phyloP scores from a whole-genome alignment of 2,888 invertebrate species.

The Azorinus chamasolen region DNA sequence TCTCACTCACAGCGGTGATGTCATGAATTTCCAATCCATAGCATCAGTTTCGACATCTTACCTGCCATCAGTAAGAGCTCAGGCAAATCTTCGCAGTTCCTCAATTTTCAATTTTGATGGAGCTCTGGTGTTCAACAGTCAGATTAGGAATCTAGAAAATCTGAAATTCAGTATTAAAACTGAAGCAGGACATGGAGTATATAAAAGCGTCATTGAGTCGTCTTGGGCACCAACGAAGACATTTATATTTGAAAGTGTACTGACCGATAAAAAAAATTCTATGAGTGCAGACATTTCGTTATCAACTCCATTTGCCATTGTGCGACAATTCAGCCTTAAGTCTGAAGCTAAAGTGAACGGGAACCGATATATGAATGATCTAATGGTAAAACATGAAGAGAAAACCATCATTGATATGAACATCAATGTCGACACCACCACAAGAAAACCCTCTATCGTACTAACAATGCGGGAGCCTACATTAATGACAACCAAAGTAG shows the following conservation, averaged over 20 bases:
- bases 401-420: slow-evolving; percentile 26
- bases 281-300: slow-evolving; percentile 24
- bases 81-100: slow-evolving; percentile 24
- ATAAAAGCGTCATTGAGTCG: slow-evolving; percentile 29
- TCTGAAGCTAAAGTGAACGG: slow-evolving; percentile 16
- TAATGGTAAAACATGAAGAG: slow-evolving; percentile 26
- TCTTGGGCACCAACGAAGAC: slow-evolving; percentile 37
- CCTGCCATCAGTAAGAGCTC: slow-evolving; percentile 19
- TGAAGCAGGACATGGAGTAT: slow-evolving; percentile 12
- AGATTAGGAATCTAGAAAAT: slow-evolving; percentile 49
- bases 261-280: slow-evolving; percentile 10
- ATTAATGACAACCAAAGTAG: not conserved
- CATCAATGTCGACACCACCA: slow-evolving; percentile 7
- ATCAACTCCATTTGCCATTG: slow-evolving; percentile 33
- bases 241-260: slow-evolving; percentile 20
- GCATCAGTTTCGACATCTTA: slow-evolving; percentile 24
- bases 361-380: slow-evolving; percentile 9
- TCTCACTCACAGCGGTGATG: slow-evolving; percentile 28
- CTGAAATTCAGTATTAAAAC: slow-evolving; percentile 36
- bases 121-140: slow-evolving; percentile 35
- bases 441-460: not conserved
- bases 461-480: slow-evolving; percentile 23
- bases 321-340: slow-evolving; percentile 20
- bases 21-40: slow-evolving; percentile 38
- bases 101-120: slow-evolving; percentile 26